These are phyloP conservation scores for Xylota segnis DNA, from an alignment of 2,888 invertebrate genomes.

Conservation along the genomic window DNA sequence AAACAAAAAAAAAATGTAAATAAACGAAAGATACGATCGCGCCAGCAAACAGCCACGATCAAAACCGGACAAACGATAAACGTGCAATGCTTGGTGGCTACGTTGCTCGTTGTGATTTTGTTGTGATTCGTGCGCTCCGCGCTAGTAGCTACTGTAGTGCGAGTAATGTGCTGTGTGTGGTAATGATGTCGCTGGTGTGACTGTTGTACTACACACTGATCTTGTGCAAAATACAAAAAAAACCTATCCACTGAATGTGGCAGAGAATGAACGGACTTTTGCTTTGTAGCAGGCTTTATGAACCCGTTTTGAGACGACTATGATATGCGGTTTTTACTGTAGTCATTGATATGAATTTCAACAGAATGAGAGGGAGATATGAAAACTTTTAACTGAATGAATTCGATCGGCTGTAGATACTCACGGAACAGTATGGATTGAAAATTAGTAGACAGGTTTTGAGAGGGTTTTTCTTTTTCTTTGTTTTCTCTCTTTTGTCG, in stretches of 20 bases:
- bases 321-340: slow-evolving; percentile 38
- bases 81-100: slow-evolving; percentile 62
- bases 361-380: background rate
- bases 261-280: slow-evolving; percentile 31
- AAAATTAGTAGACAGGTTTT: slow-evolving; percentile 27
- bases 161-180: slow-evolving; percentile 7
- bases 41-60: slow-evolving; percentile 31
- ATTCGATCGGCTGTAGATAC: slow-evolving; percentile 5
- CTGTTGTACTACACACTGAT: slow-evolving; percentile 46
- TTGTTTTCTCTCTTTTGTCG: too few species aligned
- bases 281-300: slow-evolving; percentile 15
- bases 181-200: slow-evolving; percentile 45
- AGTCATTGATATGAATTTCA: slow-evolving; percentile 60
- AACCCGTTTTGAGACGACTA: slow-evolving; percentile 35
- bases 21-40: slow-evolving; percentile 40
- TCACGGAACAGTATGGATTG: slow-evolving; percentile 26
- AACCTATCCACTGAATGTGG: background rate
- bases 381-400: slow-evolving; percentile 51
- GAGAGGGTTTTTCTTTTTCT: background rate
- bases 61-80: slow-evolving; percentile 65
- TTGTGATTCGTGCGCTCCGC: slow-evolving; percentile 36
- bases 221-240: slow-evolving; percentile 38
- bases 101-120: slow-evolving; percentile 47
- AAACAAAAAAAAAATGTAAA: slow-evolving; percentile 3
- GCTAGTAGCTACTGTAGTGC: slow-evolving; percentile 18